A percentile compares a stretch with the other conserved stretches of the same genome.
Conservation (phyloP, 2,113 vertebrate species). For the Osmerus eperlanus region DNA sequence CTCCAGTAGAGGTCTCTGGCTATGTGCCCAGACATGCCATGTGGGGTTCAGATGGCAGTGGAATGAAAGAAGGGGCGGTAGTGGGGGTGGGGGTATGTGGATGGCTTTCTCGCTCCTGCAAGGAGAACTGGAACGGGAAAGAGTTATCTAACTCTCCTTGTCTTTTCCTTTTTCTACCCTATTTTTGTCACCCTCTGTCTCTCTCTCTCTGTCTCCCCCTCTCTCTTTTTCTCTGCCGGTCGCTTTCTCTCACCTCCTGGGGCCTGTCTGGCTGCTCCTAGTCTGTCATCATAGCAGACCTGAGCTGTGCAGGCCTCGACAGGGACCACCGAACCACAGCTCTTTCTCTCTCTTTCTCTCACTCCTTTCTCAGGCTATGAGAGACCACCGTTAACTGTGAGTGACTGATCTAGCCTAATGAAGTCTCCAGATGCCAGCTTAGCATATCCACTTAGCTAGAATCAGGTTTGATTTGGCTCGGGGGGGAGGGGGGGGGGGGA, state of each 20-base stretch:
- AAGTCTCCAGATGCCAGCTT: conserved; percentile 62
- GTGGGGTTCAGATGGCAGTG: conserved; percentile 83
- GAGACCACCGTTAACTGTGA: conserved; percentile 58
- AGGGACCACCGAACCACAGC: conserved; percentile 26
- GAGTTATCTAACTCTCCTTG: background rate
- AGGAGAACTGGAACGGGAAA: conserved; percentile 24
- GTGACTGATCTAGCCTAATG: conserved; percentile 56
- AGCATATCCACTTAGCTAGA: conserved; percentile 39
- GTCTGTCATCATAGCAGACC: conserved; percentile 14
- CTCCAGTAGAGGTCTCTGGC: conserved; percentile 71
- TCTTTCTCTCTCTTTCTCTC: conserved; percentile 2
- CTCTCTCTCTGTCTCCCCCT: conserved; percentile 4
- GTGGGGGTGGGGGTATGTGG: conserved; percentile 49
- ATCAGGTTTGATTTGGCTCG: conserved; percentile 37
- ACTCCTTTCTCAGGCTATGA: conserved; percentile 52
- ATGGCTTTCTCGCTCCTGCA: conserved; percentile 43
- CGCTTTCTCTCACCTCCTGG: conserved; percentile 5
- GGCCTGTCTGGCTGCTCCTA: conserved; percentile 19
- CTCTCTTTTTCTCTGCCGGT: background rate
- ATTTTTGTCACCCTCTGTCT: conserved; percentile 32
- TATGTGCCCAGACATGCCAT: conserved; percentile 78
- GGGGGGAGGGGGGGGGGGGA: background rate
- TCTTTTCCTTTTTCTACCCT: background rate
- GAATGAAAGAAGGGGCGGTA: conserved; percentile 72
- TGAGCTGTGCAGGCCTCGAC: conserved; percentile 14